phyloP scores from a whole-genome alignment of 2,797 vertebrate species.

The Siniperca undulata region DNA sequence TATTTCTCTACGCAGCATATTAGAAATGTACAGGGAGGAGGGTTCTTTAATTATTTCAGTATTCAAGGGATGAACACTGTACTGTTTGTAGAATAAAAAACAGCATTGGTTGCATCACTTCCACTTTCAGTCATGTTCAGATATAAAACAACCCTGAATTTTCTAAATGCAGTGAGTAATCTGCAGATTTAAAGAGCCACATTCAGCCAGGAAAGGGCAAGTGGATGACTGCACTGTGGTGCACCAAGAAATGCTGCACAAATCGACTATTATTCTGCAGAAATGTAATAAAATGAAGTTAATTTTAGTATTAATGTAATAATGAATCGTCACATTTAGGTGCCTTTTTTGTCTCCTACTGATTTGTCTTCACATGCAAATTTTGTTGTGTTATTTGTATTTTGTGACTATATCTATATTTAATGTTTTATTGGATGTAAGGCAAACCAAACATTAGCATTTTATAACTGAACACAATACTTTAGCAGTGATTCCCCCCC shows the following conservation, averaged over 20 bases:
- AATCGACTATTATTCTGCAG: neutral
- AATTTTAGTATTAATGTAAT: too few relatives aligned
- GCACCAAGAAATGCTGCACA: neutral
- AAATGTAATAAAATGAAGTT: neutral
- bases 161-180: neutral
- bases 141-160: neutral
- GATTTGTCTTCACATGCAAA: too few relatives aligned
- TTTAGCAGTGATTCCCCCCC: too few relatives aligned
- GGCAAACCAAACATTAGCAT: too few relatives aligned
- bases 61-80: constrained; percentile 17
- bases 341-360: too few relatives aligned
- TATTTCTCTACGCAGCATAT: neutral
- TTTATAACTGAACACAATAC: too few relatives aligned
- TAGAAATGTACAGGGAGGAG: neutral
- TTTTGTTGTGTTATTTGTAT: too few relatives aligned
- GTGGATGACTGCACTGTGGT: neutral
- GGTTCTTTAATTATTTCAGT: constrained; percentile 6
- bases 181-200: neutral
- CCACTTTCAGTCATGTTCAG: constrained; percentile 1
- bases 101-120: neutral
- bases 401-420: too few relatives aligned
- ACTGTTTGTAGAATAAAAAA: constrained; percentile 8
- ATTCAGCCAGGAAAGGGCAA: neutral
- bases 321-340: too few relatives aligned
- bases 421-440: too few relatives aligned